Conservation (phyloP, 2,797 vertebrate genomes). For the Percopsis omiscomaycus region DNA sequence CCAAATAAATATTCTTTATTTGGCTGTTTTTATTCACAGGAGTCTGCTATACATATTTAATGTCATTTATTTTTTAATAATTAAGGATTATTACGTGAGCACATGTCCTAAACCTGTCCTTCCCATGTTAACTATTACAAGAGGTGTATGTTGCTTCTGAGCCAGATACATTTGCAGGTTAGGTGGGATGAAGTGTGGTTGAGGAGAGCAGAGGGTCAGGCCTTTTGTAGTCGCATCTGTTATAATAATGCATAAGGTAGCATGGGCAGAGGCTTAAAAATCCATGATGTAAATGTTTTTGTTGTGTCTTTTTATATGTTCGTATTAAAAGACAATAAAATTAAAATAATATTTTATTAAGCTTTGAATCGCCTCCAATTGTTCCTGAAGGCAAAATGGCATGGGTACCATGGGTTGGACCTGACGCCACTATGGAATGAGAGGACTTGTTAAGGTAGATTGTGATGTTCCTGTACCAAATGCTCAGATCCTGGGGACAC, state of each 20-base stretch:
- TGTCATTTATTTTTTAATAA: conserved; percentile 26
- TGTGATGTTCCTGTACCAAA: conserved; percentile 66
- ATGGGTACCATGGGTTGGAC: conserved; percentile 51
- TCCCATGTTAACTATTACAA: conserved; percentile 48
- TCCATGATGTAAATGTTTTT: conserved; percentile 81
- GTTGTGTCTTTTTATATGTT: conserved; percentile 83
- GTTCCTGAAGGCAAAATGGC: conserved; percentile 66
- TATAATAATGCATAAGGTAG: conserved; percentile 76
- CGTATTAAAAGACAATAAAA: conserved; percentile 86
- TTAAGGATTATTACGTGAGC: conserved; percentile 49
- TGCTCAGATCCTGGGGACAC: conserved; percentile 63
- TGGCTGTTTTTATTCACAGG: conserved; percentile 55
- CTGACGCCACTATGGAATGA: conserved; percentile 55
- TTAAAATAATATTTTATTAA: conserved; percentile 85
- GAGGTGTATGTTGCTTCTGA: conserved; percentile 59
- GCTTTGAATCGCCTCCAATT: conserved; percentile 80
- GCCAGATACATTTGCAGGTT: conserved; percentile 64
- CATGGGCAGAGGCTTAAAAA: conserved; percentile 81
- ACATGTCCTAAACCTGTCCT: conserved; percentile 42
- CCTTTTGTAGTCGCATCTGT: conserved; percentile 67
- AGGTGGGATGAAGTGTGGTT: conserved; percentile 70
- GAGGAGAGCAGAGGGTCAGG: conserved; percentile 55
- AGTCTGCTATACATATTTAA: conserved; percentile 54
- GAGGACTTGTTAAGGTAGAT: conserved; percentile 50
- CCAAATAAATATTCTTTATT: conserved; percentile 26